Percentiles rank a stretch among this genome's conserved stretches.
Evolutionary conservation across 35 echinoderm and acorn worm species (phyloP).

Genomic region (Apostichopus californicus): DNA sequence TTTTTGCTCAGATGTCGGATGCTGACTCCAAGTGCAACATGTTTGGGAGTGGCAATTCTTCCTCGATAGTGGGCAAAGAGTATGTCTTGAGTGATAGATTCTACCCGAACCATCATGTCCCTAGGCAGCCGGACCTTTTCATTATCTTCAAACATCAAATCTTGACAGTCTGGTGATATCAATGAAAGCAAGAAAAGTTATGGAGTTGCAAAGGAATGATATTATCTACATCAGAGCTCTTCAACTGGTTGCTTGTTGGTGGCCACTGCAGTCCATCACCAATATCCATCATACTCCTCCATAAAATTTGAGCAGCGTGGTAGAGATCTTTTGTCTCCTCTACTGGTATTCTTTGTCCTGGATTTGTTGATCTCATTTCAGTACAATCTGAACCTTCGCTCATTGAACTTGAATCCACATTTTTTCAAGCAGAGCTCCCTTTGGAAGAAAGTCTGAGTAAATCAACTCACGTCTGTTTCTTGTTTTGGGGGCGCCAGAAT

Average conservation of each 20-base stretch:
- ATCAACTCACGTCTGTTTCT: too few relatives aligned
- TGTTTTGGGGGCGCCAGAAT: too few relatives aligned
- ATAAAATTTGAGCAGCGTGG: too few relatives aligned
- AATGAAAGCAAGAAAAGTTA: slow-evolving; percentile 24
- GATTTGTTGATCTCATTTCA: too few relatives aligned
- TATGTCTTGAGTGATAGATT: slow-evolving; percentile 9
- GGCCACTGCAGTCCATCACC: not conserved
- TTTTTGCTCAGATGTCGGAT: slow-evolving; percentile 29
- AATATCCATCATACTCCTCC: not conserved
- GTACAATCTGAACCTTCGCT: too few relatives aligned
- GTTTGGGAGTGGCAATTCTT: not conserved
- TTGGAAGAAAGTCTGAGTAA: too few relatives aligned
- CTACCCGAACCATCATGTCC: slow-evolving; percentile 7
- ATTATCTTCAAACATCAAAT: not conserved
- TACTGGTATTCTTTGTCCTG: too few relatives aligned
- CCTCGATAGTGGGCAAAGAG: slow-evolving; percentile 33
- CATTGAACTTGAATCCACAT: too few relatives aligned
- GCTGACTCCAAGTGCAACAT: too few relatives aligned
- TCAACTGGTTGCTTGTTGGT: too few relatives aligned
- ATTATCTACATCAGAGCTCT: not conserved
- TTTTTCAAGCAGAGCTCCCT: too few relatives aligned
- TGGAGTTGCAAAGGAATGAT: slow-evolving; percentile 23
- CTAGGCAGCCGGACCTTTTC: not conserved
- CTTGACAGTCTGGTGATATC: not conserved
- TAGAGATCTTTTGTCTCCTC: too few relatives aligned